Evolutionary conservation across 2,888 invertebrate genomes (phyloP).

Genomic region (Ashinkailepas kermadecensis): DNA sequence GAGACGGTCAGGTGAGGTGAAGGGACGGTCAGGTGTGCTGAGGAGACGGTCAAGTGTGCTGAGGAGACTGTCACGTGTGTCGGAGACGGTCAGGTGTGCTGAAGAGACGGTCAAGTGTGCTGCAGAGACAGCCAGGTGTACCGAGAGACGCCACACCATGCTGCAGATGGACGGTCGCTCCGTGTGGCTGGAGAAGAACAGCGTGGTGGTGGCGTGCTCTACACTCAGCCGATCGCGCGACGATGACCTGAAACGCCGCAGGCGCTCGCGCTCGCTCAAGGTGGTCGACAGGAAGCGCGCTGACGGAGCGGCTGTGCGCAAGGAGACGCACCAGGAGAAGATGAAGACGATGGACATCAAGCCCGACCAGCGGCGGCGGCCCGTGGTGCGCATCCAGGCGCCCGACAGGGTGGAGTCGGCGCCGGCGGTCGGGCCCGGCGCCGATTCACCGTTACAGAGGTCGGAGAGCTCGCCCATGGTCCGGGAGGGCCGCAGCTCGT

Average conservation of each 20-base stretch:
- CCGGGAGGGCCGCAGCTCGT: no score
- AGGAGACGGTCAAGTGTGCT: no score
- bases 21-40: no score
- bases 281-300: neutral
- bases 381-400: neutral
- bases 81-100: no score
- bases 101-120: no score
- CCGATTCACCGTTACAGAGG: neutral
- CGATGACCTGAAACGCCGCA: neutral
- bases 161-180: constrained; percentile 23
- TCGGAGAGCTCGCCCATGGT: neutral
- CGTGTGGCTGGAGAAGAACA: constrained; percentile 22
- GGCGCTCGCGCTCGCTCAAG: constrained; percentile 5
- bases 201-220: constrained; percentile 17
- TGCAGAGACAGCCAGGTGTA: no score
- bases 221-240: neutral
- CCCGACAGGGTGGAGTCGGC: neutral
- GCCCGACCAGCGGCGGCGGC: neutral
- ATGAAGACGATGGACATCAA: constrained; percentile 12
- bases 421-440: neutral
- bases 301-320: neutral
- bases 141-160: neutral
- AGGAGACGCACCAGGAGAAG: neutral
- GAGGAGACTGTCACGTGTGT: no score
- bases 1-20: no score